These are phyloP conservation scores for Crenichthys baileyi DNA, from an alignment of 2,797 vertebrate genomes.

Conservation along the genomic window DNA sequence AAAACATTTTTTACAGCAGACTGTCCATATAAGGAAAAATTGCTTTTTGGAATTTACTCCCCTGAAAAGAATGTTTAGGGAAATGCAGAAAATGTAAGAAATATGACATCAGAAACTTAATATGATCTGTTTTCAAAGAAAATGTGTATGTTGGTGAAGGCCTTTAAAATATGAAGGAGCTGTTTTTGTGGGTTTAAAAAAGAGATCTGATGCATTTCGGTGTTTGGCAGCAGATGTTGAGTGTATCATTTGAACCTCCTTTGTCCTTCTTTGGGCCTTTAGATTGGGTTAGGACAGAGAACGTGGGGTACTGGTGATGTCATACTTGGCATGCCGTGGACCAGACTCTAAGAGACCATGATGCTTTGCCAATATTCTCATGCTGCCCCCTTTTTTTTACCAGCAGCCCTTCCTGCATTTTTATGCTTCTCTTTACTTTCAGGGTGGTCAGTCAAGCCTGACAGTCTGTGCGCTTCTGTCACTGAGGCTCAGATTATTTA, in stretches of 20 bases:
- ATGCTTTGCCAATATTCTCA: constrained; percentile 64
- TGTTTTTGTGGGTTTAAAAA: constrained; percentile 44
- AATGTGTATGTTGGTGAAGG: constrained; percentile 16
- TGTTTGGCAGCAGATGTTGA: constrained; percentile 46
- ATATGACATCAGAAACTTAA: neutral
- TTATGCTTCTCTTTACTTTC: constrained; percentile 43
- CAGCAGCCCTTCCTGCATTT: constrained; percentile 26
- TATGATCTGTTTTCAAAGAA: neutral
- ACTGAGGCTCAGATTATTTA: neutral
- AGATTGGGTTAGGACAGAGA: constrained; percentile 9
- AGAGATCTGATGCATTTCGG: constrained; percentile 6
- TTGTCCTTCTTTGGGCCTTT: constrained; percentile 30
- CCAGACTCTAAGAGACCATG: constrained; percentile 61
- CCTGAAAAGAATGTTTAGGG: neutral
- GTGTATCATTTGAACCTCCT: constrained; percentile 36
- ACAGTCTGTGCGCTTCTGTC: constrained; percentile 20
- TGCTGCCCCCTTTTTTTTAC: constrained; percentile 45
- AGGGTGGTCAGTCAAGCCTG: constrained; percentile 33
- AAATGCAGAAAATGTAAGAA: neutral
- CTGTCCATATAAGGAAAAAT: constrained; percentile 7
- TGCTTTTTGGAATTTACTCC: neutral
- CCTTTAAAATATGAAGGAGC: constrained; percentile 31
- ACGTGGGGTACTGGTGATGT: constrained; percentile 58
- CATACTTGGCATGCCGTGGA: constrained; percentile 62
- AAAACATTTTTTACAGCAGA: neutral